phyloP scores from a whole-genome alignment of 1,140 invertebrate species.

The Drosophila elegans region DNA sequence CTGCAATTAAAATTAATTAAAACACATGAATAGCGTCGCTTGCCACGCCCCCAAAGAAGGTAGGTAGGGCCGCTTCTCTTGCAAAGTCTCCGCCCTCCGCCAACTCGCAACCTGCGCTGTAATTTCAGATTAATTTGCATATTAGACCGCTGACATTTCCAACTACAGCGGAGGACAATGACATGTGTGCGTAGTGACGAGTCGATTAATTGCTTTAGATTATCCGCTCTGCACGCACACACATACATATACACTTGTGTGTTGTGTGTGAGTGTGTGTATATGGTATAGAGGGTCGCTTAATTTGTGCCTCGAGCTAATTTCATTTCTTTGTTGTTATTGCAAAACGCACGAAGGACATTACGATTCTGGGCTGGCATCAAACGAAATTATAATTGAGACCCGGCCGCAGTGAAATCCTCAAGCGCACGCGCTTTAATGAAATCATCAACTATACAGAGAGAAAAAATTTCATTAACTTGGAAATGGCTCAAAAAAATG shows the following conservation, averaged over 20 bases:
- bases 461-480: neutral
- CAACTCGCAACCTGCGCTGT: conserved; percentile 42
- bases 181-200: conserved; percentile 74
- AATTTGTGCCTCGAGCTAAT: conserved; percentile 79
- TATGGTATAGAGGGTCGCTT: conserved; percentile 20
- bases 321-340: conserved; percentile 79
- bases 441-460: conserved; percentile 43
- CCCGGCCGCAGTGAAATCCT: conserved; percentile 62
- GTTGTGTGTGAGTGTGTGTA: neutral
- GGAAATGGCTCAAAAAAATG: neutral
- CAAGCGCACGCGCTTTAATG: conserved; percentile 62
- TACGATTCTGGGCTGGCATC: conserved; percentile 40
- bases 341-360: conserved; percentile 63
- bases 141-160: conserved; percentile 66
- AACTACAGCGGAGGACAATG: conserved; percentile 27
- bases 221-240: conserved; percentile 52
- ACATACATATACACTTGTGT: conserved; percentile 9
- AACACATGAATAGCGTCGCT: conserved; percentile 17
- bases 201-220: conserved; percentile 83
- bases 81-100: conserved; percentile 8
- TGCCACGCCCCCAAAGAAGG: conserved; percentile 12
- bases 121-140: conserved; percentile 79
- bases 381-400: conserved; percentile 77
- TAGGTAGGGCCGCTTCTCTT: conserved; percentile 16
- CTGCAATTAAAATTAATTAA: conserved; percentile 53